Percentiles rank a stretch among this genome's conserved stretches.
Evolutionary conservation across 2,888 invertebrate genomes (phyloP).

Genomic region (Hemithea aestivaria): DNA sequence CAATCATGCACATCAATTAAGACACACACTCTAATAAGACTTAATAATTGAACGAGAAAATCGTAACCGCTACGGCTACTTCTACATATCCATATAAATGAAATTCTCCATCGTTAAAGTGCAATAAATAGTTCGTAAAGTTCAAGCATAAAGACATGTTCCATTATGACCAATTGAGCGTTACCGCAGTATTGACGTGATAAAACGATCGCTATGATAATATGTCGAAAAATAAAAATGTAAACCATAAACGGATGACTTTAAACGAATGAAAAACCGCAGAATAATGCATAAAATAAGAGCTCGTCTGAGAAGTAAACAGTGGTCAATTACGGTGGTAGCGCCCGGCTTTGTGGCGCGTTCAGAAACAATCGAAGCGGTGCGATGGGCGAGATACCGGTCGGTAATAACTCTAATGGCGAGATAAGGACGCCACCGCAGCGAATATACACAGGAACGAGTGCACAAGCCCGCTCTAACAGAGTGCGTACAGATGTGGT

Average conservation of each 20-base stretch:
- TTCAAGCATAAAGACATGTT: conserved; percentile 38
- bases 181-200: conserved; percentile 24
- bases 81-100: conserved; percentile 41
- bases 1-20: conserved; percentile 5
- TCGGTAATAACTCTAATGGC: conserved; percentile 77
- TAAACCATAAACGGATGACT: conserved; percentile 36
- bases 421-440: conserved; percentile 70
- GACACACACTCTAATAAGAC: conserved; percentile 15
- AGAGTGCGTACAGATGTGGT: conserved; percentile 57
- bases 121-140: conserved; percentile 50
- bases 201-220: conserved; percentile 18
- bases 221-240: conserved; percentile 28
- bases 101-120: conserved; percentile 31
- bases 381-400: conserved; percentile 74
- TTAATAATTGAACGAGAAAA: conserved; percentile 37
- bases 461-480: conserved; percentile 39
- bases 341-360: conserved; percentile 65
- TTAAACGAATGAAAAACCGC: conserved; percentile 47
- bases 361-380: conserved; percentile 77
- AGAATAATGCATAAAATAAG: conserved; percentile 65
- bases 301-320: conserved; percentile 70
- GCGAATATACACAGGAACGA: conserved; percentile 56
- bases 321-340: conserved; percentile 76
- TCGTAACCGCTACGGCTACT: conserved; percentile 41
- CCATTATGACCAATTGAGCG: conserved; percentile 31